phyloP scores from a whole-genome alignment of 2,113 vertebrate genomes.

The Sturnus vulgaris region DNA sequence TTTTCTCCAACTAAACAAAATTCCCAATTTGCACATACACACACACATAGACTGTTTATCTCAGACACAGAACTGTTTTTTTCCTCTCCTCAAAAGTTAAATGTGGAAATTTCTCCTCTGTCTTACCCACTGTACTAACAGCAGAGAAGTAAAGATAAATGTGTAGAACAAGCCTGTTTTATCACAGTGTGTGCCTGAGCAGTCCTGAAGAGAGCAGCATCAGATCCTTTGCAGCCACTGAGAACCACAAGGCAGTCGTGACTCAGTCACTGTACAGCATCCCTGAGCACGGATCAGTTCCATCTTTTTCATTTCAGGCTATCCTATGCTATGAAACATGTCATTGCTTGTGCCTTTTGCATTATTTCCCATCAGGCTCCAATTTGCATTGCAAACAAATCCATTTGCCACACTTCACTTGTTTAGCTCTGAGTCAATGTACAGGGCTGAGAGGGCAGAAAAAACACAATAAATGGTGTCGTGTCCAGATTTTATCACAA shows the following conservation, averaged over 20 bases:
- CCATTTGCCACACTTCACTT: slow-evolving; percentile 42
- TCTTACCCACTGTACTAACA: not conserved
- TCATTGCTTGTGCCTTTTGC: slow-evolving; percentile 24
- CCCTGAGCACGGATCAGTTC: not conserved
- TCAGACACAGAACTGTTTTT: fast-evolving
- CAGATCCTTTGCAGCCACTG: not conserved
- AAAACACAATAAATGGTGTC: slow-evolving; percentile 34
- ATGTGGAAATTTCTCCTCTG: not conserved
- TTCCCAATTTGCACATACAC: not conserved
- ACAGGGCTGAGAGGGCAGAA: slow-evolving; percentile 20
- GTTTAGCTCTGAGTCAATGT: slow-evolving; percentile 18
- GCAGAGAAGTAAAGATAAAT: not conserved
- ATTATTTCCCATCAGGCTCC: slow-evolving; percentile 27
- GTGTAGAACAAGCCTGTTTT: not conserved
- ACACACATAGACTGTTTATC: fast-evolving
- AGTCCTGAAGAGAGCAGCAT: not conserved
- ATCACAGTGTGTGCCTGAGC: not conserved
- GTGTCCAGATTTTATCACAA: slow-evolving; percentile 41
- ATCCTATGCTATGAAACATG: not conserved
- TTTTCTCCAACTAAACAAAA: not conserved
- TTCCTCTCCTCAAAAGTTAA: not conserved
- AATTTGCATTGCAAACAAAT: slow-evolving; percentile 47
- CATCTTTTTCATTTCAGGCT: not conserved
- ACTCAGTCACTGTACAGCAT: not conserved
- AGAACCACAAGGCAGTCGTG: not conserved